Evolutionary conservation across 1,140 invertebrate species (phyloP), one percentile per base, ranked within the genome.

Genomic region (Pararge aegeria): DNA sequence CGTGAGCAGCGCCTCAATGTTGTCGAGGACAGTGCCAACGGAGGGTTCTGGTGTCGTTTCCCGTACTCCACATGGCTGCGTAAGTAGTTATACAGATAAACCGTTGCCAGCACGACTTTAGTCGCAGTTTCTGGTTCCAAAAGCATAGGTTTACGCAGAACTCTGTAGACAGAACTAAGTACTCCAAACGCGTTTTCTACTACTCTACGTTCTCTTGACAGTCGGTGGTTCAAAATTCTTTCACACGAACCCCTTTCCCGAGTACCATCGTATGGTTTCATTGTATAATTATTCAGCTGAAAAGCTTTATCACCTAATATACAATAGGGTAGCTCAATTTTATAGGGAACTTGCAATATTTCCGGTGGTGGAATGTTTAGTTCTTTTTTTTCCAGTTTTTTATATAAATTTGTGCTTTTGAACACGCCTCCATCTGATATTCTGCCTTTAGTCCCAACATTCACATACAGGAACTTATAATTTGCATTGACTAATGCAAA

Each of bases 401-500:
- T 10, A 10, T 30, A 10, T 7, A 30, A 30, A 1, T 30, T 30
- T 30, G 29, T 48, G 18, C 20, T 46, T 21, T 48, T 46, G 16
- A 55, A 48, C 9, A 55, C 29, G 2, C 65, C 65, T 12, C 60
- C 59, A 53, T 68, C 65, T 24, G 56, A 60, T n/a, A 60, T 54
- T 56, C 40, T 63, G 1, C 65, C 65, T 9, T 63, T 52, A 20
- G 37, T 44, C 15, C 65, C 65, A 13, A 60, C 15, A 54, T 68
- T 27, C 24, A 64, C 57, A 10, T 27, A 55, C 38, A 54, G 34
- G 37, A 68, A 68, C 50, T 48, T 44, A 34, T 64, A 68, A 50
- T 68, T 56, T 52, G 51, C 56, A 29, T 68, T 59, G 21, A 61
- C 60, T 44, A 55, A 9, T 27, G 61, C 65, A 40, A 63, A 55